Evolutionary conservation across 2,113 vertebrate species (phyloP).

Genomic region (Columba livia): DNA sequence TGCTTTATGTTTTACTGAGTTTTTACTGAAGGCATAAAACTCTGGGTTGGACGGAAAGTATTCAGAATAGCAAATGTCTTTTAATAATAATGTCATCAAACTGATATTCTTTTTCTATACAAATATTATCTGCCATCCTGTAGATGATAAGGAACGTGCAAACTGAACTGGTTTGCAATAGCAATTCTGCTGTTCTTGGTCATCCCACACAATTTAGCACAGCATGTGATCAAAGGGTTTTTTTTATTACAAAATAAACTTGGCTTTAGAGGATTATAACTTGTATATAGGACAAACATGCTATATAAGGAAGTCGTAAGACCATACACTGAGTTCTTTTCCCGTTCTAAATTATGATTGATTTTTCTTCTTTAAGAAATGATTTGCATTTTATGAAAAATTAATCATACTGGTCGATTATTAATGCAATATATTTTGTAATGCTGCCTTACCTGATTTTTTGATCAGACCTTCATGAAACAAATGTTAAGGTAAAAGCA

Average conservation of each 20-base stretch:
- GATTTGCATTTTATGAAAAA: not conserved
- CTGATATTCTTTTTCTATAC: too few species aligned
- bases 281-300: not conserved
- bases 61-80: conserved; percentile 17
- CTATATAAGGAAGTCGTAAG: not conserved
- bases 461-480: not conserved
- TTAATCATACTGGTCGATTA: not conserved
- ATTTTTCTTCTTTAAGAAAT: not conserved
- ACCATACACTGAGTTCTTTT: not conserved
- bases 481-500: not conserved
- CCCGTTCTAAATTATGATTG: not conserved
- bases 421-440: not conserved
- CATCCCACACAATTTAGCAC: not conserved
- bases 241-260: not conserved
- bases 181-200: conserved; percentile 17
- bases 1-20: not conserved
- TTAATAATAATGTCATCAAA: conserved; percentile 33
- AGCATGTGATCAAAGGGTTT: not conserved
- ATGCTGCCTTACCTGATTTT: not conserved
- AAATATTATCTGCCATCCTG: conserved; percentile 6
- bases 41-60: not conserved
- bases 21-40: not conserved
- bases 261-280: not conserved
- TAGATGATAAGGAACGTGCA: not conserved
- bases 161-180: not conserved